phyloP scores from a whole-genome alignment of 2,113 vertebrate species.

The Chinchilla lanigera region DNA sequence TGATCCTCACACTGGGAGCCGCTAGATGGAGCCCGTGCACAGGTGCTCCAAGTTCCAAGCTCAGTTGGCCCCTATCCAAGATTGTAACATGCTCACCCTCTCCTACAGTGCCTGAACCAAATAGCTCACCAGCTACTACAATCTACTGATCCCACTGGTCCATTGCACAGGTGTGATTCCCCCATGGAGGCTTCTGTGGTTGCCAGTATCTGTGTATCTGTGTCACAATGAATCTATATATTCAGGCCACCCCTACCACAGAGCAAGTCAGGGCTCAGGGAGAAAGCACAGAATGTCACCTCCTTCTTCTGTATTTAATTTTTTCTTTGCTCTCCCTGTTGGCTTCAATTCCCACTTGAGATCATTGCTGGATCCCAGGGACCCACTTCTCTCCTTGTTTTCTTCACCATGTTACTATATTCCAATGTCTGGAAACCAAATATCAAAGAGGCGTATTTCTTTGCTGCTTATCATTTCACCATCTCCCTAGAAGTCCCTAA shows the following conservation, averaged over 20 bases:
- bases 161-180: neutral
- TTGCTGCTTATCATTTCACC: neutral
- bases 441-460: neutral
- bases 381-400: neutral
- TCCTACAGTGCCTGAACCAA: neutral
- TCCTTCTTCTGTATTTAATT: neutral
- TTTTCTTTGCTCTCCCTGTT: neutral
- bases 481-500: neutral
- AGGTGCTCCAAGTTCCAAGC: neutral
- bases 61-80: neutral
- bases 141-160: neutral
- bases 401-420: neutral
- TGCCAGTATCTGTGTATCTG: too few relatives aligned
- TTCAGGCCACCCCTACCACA: neutral
- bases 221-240: neutral
- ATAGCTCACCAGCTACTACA: neutral
- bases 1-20: neutral
- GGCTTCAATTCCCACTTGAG: neutral
- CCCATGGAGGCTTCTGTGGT: neutral
- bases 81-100: neutral
- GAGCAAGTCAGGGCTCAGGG: neutral
- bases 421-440: neutral
- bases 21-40: neutral
- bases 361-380: neutral
- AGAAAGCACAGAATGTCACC: neutral